These are phyloP conservation scores for Leptura quadrifasciata DNA, from an alignment of 2,888 invertebrate genomes.

Conservation along the genomic window DNA sequence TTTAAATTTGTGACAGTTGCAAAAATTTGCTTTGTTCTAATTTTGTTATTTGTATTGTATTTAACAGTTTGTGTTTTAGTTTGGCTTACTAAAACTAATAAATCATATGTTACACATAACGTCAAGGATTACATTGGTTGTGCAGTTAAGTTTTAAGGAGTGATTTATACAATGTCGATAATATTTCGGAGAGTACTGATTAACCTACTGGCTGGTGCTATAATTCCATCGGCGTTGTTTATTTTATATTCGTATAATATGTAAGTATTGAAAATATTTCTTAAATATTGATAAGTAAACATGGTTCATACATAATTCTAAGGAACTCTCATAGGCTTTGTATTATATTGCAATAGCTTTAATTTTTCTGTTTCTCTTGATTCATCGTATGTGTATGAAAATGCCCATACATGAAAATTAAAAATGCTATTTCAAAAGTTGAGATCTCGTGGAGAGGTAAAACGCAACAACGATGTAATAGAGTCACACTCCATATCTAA, in stretches of 20 bases:
- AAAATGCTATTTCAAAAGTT: no score
- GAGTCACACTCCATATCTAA: no score
- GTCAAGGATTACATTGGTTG: background rate
- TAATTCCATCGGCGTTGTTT: constrained; percentile 44
- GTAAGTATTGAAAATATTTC: constrained; percentile 48
- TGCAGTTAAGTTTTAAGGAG: background rate
- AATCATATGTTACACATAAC: background rate
- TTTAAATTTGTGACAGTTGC: background rate
- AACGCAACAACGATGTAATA: no score
- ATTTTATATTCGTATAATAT: constrained; percentile 48
- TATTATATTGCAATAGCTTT: no score
- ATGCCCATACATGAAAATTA: no score
- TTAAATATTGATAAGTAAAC: background rate
- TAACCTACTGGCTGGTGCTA: constrained; percentile 41
- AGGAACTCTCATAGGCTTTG: no score
- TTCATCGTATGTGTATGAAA: no score
- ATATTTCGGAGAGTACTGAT: constrained; percentile 40
- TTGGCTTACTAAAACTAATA: constrained; percentile 20
- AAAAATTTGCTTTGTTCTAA: background rate
- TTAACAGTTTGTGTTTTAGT: constrained; percentile 21
- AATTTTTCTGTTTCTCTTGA: no score
- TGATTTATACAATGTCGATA: constrained; percentile 34
- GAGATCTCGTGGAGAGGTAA: no score
- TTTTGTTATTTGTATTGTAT: no score
- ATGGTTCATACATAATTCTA: no score